Base-by-base conservation (phyloP, 2,888 invertebrate genomes). In the Hemithea aestivaria region DNA sequence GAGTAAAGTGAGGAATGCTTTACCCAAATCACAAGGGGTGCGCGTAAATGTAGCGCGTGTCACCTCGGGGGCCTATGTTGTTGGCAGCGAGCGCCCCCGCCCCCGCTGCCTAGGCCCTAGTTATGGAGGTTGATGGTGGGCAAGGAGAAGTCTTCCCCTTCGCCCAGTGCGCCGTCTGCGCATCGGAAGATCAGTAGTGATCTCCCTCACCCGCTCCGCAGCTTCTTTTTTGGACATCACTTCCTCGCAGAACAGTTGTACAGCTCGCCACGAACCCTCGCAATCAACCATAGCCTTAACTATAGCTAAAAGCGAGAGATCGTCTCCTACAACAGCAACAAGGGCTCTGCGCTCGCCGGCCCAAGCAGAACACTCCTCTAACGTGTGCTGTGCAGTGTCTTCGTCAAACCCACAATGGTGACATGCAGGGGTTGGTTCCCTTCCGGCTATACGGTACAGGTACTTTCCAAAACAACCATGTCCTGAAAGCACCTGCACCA, bases 321-420 rank as follows among this genome's bases (percentile, higher is more conserved):
- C 32, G 2, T 11, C 7, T 2, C 32, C 32, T 6, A 35, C 10
- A 0, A 11, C 23, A 2, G 16, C 23, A 7, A 35, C 40, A 2
- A 42, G 42, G 1, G 39, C 40, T 2, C 40, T 33, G 11, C 37
- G 49, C n/a, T 20, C 38, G 1, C 35, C 36, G 1, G 30, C 45
- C 23, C 49, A 49, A 8, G 43, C 48, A 7, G 35, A 27, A 23
- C 32, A 10, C 20, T 36, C 40, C 12, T 7, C 23, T 10, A 38
- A n/a, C 7, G 32, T 27, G 20, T 38, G 38, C 20, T 32, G 32
- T 23, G 32, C 38, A 7, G 32, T 38, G 20, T 32, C 32, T 7
- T 32, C 32, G 2, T 10, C 21, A 10, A 5, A 5, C 8, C n/a
- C 26, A 21, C 33, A 34, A 7, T 34, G 27, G 9, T 35, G 35